Conservation (phyloP, 2,888 invertebrate genomes). For the Eupithecia dodoneata region DNA sequence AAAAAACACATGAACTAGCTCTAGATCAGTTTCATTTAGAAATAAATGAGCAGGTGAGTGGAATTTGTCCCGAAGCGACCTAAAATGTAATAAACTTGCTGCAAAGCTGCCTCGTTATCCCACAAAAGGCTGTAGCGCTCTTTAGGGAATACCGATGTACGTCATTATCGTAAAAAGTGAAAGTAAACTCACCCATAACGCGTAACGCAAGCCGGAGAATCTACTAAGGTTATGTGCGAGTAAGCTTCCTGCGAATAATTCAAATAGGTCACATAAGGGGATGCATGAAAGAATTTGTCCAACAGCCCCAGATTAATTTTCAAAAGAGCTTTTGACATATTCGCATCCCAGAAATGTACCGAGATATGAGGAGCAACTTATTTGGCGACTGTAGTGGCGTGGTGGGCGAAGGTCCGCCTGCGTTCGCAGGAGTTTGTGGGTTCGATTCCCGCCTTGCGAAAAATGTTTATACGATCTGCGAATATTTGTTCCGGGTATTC, state of each 20-base stretch:
- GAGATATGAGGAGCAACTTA: no score
- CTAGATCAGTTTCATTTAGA: neutral
- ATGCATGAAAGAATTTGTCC: neutral
- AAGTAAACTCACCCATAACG: neutral
- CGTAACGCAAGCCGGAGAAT: neutral
- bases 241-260: neutral
- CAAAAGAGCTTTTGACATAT: neutral
- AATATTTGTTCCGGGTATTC: no score
- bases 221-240: neutral
- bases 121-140: neutral
- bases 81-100: neutral
- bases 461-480: no score
- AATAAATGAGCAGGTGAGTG: neutral
- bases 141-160: slow-evolving; percentile 1
- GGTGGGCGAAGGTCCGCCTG: no score
- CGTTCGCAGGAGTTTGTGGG: no score
- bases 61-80: neutral
- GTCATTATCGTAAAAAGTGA: slow-evolving; percentile 9
- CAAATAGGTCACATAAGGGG: neutral
- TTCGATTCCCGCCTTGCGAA: no score
- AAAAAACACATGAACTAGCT: neutral
- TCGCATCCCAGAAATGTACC: no score
- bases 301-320: neutral
- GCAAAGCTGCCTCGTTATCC: neutral
- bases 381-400: no score